These are phyloP conservation scores for Embiotoca jacksoni DNA, from an alignment of 2,113 vertebrate species.

Conservation along the genomic window DNA sequence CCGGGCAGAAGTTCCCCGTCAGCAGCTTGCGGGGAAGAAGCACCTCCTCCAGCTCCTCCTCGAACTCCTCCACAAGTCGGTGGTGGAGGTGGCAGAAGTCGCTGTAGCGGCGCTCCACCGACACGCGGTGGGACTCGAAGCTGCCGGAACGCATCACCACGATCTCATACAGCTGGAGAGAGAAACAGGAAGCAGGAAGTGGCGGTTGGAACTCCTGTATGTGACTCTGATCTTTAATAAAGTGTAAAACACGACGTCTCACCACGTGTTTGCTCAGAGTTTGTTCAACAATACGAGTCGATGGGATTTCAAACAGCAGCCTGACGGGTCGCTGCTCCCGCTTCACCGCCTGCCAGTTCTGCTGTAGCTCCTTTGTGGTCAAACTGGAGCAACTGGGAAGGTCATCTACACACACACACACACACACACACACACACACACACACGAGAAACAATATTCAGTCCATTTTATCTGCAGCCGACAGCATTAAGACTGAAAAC, in stretches of 20 bases:
- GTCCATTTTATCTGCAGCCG: no score
- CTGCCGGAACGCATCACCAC: constrained; percentile 92
- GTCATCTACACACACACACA: constrained; percentile 27
- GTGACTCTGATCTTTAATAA: no score
- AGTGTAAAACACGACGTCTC: constrained; percentile 48
- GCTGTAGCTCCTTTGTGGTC: constrained; percentile 94
- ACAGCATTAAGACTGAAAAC: no score
- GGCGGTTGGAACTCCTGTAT: background rate
- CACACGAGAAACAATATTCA: no score
- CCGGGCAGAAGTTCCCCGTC: constrained; percentile 87
- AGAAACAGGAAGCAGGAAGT: background rate
- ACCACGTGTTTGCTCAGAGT: constrained; percentile 90
- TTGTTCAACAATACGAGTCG: constrained; percentile 84
- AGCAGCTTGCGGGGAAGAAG: constrained; percentile 88
- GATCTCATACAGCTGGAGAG: constrained; percentile 88
- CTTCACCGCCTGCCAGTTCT: constrained; percentile 88
- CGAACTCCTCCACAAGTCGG: constrained; percentile 85
- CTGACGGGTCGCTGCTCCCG: constrained; percentile 78
- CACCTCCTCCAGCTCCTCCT: constrained; percentile 92
- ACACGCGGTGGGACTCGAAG: constrained; percentile 87
- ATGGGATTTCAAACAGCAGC: constrained; percentile 92
- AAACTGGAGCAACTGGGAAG: constrained; percentile 81
- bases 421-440: background rate
- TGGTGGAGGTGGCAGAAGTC: constrained; percentile 91
- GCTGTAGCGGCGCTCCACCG: constrained; percentile 90